Evolutionary conservation across 1,140 invertebrate species (phyloP), one percentile per base, ranked within the genome.

Genomic region (Rhagoletis zephyria): DNA sequence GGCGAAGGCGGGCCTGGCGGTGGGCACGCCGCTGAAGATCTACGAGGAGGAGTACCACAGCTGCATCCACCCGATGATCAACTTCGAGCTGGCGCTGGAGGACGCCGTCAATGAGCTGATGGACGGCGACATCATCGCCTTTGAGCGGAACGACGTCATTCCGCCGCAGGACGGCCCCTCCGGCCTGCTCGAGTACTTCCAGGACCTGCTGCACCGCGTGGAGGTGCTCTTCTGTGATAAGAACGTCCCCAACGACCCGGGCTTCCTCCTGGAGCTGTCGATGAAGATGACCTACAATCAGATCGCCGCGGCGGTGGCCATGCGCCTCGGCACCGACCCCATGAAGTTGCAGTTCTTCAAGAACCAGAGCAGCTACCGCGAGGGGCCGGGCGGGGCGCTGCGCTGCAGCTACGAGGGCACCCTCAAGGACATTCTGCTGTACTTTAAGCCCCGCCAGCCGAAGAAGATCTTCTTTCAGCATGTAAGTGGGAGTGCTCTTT

Each of bases 151-250:
- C n/a, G n/a, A n/a, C n/a, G n/a, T n/a, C n/a, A n/a, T n/a, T 61
- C 89, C 91, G 63, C 88, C 89, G 45, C 90, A 89, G 65, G 91
- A 92, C 51, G 89, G 91, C 60, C 56, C 94, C 98, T 90, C 97
- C 98, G 60, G 98, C 97, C 63, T 97, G 92, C 96, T 96, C 92
- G 97, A 98, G 93, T 99, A 98, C 94, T 99, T 98, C 93, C 95
- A 96, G 90, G 97, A 97, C 93, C 94, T 97, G 88, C 97, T 96
- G 93, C 96, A 96, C 93, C 95, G 97, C 93, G 96, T 97, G 85
- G 98, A 99, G 94, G 97, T 99, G 88, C 97, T 97, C 85, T 99
- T 99, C 94, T 97, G 98, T 92, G 98, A 99, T 95, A 99, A 99
- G 95, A 96, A 95, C 88, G 96, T 98, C 93, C 96, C 97, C 51